These are phyloP conservation scores for Palythoa grandis DNA, from an alignment of 92 coral and sea anemone species.

Conservation along the genomic window DNA sequence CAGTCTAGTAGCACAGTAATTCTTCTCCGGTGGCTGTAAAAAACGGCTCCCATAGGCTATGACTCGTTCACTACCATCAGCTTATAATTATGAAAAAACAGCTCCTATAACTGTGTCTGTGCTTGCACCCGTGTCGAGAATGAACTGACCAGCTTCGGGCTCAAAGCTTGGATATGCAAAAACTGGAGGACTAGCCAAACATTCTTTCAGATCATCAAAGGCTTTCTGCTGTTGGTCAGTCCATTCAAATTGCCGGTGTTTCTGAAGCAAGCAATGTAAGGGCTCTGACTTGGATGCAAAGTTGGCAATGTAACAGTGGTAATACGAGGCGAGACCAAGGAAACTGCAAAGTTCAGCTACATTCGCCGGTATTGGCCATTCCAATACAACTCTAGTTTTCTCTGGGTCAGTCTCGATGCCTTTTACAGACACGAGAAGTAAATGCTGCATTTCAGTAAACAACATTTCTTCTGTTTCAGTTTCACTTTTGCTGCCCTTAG, in stretches of 20 bases:
- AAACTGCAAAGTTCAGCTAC: slow-evolving; percentile 15
- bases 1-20: slow-evolving; percentile 42
- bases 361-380: slow-evolving; percentile 26
- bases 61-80: slow-evolving; percentile 52
- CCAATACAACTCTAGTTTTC: slow-evolving; percentile 20
- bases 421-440: background rate
- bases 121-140: slow-evolving; percentile 16
- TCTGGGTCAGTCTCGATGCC: background rate
- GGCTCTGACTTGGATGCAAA: slow-evolving; percentile 37
- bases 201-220: slow-evolving; percentile 44
- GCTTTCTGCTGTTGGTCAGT: slow-evolving; percentile 33
- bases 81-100: slow-evolving; percentile 30
- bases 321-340: slow-evolving; percentile 21
- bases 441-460: slow-evolving; percentile 47
- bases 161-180: slow-evolving; percentile 56
- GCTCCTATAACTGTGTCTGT: slow-evolving; percentile 41
- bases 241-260: slow-evolving; percentile 37
- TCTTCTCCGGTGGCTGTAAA: slow-evolving; percentile 34
- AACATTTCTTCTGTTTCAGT: slow-evolving; percentile 51
- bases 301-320: background rate
- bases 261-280: slow-evolving; percentile 29
- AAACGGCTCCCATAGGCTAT: slow-evolving; percentile 57
- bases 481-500: slow-evolving; percentile 17
- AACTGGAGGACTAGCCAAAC: slow-evolving; percentile 37
- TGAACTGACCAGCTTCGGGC: slow-evolving; percentile 17